These are phyloP conservation scores for Drosophila grimshawi DNA, from an alignment of 1,140 invertebrate genomes.

Conservation along the genomic window DNA sequence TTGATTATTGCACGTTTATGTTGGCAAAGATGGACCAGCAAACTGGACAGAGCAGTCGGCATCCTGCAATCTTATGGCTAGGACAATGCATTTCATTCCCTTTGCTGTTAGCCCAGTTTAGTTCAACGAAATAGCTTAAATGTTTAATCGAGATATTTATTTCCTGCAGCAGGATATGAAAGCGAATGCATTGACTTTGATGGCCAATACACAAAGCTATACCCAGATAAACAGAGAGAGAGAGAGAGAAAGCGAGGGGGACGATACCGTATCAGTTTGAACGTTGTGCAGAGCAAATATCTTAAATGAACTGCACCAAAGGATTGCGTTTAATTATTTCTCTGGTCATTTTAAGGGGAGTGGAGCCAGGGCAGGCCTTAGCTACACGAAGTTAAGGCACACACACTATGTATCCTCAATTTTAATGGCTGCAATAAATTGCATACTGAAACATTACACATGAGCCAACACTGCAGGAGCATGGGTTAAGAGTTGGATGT, in stretches of 20 bases:
- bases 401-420: conserved; percentile 16
- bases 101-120: not conserved
- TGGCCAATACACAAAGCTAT: conserved; percentile 26
- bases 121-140: conserved; percentile 40
- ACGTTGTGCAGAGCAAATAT: conserved; percentile 45
- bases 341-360: conserved; percentile 29
- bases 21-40: conserved; percentile 5
- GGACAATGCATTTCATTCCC: conserved; percentile 6
- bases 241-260: not conserved
- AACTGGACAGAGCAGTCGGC: not conserved
- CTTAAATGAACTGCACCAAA: conserved; percentile 43
- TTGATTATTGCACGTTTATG: conserved; percentile 70
- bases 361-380: not conserved
- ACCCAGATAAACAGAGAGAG: not conserved
- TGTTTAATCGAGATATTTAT: conserved; percentile 76
- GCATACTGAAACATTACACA: conserved; percentile 49
- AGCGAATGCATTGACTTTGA: conserved; percentile 63
- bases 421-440: conserved; percentile 55
- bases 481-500: conserved; percentile 20
- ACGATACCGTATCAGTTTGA: not conserved
- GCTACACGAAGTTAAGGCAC: conserved; percentile 1
- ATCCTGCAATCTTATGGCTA: not conserved
- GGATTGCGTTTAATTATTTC: conserved; percentile 61
- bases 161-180: conserved; percentile 69
- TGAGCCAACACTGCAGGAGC: not conserved